These are phyloP conservation scores for Sinocyclocheilus maitianheensis DNA, from an alignment of 2,113 vertebrate species.

Conservation along the genomic window DNA sequence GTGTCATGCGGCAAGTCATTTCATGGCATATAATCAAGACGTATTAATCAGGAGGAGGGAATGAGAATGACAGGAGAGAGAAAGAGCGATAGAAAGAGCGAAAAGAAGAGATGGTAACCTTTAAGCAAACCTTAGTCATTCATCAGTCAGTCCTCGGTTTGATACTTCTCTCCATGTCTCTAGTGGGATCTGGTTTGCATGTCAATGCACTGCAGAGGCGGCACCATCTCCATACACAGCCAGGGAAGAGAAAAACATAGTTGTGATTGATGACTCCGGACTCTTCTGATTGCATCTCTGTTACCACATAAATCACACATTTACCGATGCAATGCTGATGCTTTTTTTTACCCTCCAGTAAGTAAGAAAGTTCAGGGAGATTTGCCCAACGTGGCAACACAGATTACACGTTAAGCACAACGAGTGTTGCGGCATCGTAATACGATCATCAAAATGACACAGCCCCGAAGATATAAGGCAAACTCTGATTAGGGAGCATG, in stretches of 20 bases:
- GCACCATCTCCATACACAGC: not conserved
- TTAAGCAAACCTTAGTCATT: conserved; percentile 43
- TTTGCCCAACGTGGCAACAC: conserved; percentile 7
- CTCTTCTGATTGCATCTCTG: conserved; percentile 39
- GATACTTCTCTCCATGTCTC: conserved; percentile 42
- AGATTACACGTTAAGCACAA: conserved; percentile 13
- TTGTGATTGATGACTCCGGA: conserved; percentile 51
- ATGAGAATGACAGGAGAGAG: conserved; percentile 4
- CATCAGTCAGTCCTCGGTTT: conserved; percentile 52
- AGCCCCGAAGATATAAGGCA: conserved; percentile 14
- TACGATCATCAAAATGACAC: conserved; percentile 14
- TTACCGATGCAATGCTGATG: conserved; percentile 49
- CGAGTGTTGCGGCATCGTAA: not conserved
- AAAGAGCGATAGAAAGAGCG: conserved; percentile 3
- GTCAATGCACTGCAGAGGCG: conserved; percentile 40
- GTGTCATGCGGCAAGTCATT: not conserved
- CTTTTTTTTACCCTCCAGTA: conserved; percentile 33
- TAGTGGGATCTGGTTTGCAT: conserved; percentile 50
- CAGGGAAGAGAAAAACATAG: conserved; percentile 17
- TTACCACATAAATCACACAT: conserved; percentile 46
- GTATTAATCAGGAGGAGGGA: conserved; percentile 29
- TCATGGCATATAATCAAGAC: conserved; percentile 39
- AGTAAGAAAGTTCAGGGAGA: conserved; percentile 21
- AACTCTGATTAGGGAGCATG: not conserved
- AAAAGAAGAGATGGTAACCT: conserved; percentile 27